phyloP scores from a whole-genome alignment of 2,113 vertebrate genomes.

The Sturnira hondurensis region DNA sequence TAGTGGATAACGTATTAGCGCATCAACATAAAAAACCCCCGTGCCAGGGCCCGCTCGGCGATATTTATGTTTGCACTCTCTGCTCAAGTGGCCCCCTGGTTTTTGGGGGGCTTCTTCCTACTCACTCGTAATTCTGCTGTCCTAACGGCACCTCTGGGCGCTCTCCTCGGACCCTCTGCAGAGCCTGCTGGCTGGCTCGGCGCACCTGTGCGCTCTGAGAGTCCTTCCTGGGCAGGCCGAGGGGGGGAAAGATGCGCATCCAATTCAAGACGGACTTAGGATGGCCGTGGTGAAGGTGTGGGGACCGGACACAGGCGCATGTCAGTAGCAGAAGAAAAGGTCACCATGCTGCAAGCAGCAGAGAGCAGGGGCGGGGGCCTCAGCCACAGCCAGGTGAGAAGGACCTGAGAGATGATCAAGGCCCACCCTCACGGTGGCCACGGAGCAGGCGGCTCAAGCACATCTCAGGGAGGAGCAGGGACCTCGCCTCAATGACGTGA shows the following conservation, averaged over 20 bases:
- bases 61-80: constrained; percentile 86
- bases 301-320: neutral
- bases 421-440: neutral
- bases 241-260: constrained; percentile 61
- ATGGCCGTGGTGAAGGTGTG: neutral
- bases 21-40: constrained; percentile 86
- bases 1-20: constrained; percentile 82
- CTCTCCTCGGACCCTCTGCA: constrained; percentile 70
- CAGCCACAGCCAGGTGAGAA: neutral
- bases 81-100: constrained; percentile 84
- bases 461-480: neutral
- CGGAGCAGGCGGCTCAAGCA: neutral
- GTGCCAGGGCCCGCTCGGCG: constrained; percentile 73
- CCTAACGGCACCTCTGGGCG: constrained; percentile 81
- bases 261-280: constrained; percentile 43
- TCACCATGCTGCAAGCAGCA: neutral
- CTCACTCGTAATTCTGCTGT: constrained; percentile 83
- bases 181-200: constrained; percentile 65
- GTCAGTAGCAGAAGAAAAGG: neutral
- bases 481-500: neutral
- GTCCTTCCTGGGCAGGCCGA: constrained; percentile 44
- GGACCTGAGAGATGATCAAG: neutral
- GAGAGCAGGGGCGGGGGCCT: neutral
- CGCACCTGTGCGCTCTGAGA: constrained; percentile 52
- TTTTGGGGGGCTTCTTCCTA: constrained; percentile 78